Evolutionary conservation across 35 echinoderm and acorn worm species (phyloP).

Genomic region (Lytechinus variegatus): DNA sequence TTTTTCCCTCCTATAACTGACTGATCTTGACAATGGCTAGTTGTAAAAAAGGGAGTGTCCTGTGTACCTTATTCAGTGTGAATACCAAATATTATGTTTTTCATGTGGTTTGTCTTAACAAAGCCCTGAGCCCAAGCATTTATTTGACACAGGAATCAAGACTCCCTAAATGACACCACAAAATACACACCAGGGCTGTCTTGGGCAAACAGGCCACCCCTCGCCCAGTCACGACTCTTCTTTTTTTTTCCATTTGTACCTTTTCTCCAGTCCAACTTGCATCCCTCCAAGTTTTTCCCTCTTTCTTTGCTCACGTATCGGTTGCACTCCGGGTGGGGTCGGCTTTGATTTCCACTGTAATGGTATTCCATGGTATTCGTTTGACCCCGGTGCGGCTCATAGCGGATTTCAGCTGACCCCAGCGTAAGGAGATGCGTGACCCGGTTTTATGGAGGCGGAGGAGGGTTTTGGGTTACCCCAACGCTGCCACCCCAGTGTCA

Average conservation of each 20-base stretch:
- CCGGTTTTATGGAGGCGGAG: conserved; percentile 21
- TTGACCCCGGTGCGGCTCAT: conserved; percentile 36
- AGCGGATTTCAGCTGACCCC: background rate
- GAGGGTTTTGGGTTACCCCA: conserved; percentile 26
- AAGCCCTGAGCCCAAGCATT: background rate
- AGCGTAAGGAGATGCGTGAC: conserved; percentile 39
- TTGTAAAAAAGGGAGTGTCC: conserved; percentile 24
- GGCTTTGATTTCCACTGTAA: conserved; percentile 21
- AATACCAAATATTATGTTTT: conserved; percentile 46
- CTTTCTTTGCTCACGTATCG: background rate
- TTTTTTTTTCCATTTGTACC: background rate
- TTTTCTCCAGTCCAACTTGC: background rate
- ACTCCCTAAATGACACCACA: conserved; percentile 44
- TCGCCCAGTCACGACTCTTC: conserved; percentile 1
- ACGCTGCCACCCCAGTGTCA: background rate
- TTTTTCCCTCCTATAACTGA: background rate
- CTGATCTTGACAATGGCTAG: background rate
- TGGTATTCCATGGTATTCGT: conserved; percentile 27
- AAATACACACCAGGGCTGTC: conserved; percentile 18
- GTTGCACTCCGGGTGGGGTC: background rate
- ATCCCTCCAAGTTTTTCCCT: conserved; percentile 37
- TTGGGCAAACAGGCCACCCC: background rate
- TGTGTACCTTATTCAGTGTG: conserved; percentile 31
- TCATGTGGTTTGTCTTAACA: background rate
- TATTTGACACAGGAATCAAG: conserved; percentile 34